A percentile compares a stretch with the other conserved stretches of the same genome.
These are phyloP conservation scores for Ornithorhynchus anatinus DNA, from an alignment of 2,113 vertebrate species.

Conservation along the genomic window DNA sequence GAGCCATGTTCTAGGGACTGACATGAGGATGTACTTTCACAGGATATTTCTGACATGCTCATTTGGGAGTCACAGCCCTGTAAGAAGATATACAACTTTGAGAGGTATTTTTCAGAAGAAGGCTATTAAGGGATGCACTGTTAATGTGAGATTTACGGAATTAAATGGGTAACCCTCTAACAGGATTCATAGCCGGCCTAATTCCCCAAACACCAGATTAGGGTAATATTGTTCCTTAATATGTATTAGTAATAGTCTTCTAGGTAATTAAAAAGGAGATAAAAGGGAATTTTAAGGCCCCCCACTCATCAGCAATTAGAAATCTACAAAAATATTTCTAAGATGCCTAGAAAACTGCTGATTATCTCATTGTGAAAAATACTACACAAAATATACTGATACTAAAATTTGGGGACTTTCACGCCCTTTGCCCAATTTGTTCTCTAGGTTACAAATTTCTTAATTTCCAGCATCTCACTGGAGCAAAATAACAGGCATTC, in stretches of 20 bases:
- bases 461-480: not conserved
- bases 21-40: constrained; percentile 91
- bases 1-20: constrained; percentile 89
- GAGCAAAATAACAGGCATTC: not conserved
- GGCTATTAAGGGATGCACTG: not conserved
- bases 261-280: constrained; percentile 15
- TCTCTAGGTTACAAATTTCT: not conserved
- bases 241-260: not conserved
- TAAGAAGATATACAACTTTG: constrained; percentile 45
- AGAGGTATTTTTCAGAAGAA: not conserved
- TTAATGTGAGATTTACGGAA: not conserved
- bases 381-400: too few relatives aligned
- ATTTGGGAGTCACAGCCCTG: constrained; percentile 93
- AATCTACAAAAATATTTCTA: too few relatives aligned
- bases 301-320: too few relatives aligned
- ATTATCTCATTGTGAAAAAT: too few relatives aligned
- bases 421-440: too few relatives aligned
- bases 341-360: too few relatives aligned
- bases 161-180: constrained; percentile 2
- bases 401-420: too few relatives aligned
- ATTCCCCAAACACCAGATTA: not conserved
- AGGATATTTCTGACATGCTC: constrained; percentile 92
- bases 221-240: not conserved
- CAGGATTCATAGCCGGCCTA: not conserved
- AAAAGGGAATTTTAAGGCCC: not conserved